Evolutionary conservation across 2,113 vertebrate genomes (phyloP), one percentile per base, ranked within the genome.

Genomic region (Condylura cristata): DNA sequence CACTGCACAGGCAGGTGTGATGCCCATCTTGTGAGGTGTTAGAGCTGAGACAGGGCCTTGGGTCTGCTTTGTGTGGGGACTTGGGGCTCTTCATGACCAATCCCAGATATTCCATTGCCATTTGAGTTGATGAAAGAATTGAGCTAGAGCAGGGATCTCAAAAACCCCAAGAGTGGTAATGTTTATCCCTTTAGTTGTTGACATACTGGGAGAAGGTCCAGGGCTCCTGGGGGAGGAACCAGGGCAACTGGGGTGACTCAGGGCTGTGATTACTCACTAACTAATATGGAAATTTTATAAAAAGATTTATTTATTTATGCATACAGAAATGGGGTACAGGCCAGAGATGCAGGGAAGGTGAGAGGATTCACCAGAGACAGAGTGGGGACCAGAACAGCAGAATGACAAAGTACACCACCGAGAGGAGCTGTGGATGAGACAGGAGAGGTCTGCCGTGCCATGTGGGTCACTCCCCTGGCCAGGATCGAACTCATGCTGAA

Each of bases 81-180:
- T 0, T 1, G 4, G 8, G 10, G 2, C 26, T 28, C 1, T 4
- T 56, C 61, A 13, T 53, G 28, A 58, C 17, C 3, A 22, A 37
- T 46, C 20, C 37, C 7, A 46, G 44, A 8, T 58, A 11, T 5
- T 68, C 32, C 39, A 14, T 51, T 51, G 71, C n/a, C 18, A 18
- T 9, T 86, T 81, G 61, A 3, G 17, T 46, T 11, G 0, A 41
- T 22, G 46, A 85, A 80, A 63, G 22, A 60, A n/a, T 41, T 34
- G n/a, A 32, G 6, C 46, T 58, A 24, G 28, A 80, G 30, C 26
- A 12, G 30, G 34, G 37, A 56, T 34, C 48, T 61, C 75, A 28
- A 66, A 72, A 41, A 66, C 20, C 12, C 30, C 14, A 8, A 2
- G 0, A 7, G 28, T 26, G 30, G 46, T 58, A 5, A 6, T 10